A percentile compares a stretch with the other conserved stretches of the same genome.
Conservation (phyloP, 2,888 invertebrate species). For the Nemoura dubitans region DNA sequence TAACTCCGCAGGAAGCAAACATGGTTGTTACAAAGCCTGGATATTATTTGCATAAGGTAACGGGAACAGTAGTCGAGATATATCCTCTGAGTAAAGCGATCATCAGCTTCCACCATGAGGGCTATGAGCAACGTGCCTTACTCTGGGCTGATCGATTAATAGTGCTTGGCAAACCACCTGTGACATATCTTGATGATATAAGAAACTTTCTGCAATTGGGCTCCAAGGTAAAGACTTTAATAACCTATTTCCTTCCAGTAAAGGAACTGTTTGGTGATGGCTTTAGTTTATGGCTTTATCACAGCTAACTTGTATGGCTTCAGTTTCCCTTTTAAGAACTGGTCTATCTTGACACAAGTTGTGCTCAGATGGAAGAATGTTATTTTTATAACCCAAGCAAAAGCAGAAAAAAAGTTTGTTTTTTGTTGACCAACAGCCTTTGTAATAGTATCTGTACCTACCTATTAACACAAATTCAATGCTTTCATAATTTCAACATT, state of each 20-base stretch:
- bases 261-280: too few relatives aligned
- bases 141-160: conserved; percentile 18
- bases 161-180: neutral
- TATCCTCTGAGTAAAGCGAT: conserved; percentile 19
- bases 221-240: neutral
- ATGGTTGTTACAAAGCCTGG: neutral
- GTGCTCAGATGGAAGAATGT: too few relatives aligned
- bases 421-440: too few relatives aligned
- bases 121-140: conserved; percentile 9
- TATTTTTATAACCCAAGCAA: too few relatives aligned
- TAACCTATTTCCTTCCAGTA: too few relatives aligned
- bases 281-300: neutral
- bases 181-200: neutral
- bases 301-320: too few relatives aligned
- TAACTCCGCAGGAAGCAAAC: neutral
- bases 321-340: too few relatives aligned
- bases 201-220: neutral
- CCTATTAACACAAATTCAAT: too few relatives aligned
- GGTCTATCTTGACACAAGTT: too few relatives aligned
- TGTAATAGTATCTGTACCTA: too few relatives aligned
- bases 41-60: conserved; percentile 5
- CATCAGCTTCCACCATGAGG: neutral
- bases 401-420: too few relatives aligned
- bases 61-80: neutral
- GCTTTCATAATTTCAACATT: too few relatives aligned